phyloP scores from a whole-genome alignment of 1,140 invertebrate species.

The Papilio machaon region DNA sequence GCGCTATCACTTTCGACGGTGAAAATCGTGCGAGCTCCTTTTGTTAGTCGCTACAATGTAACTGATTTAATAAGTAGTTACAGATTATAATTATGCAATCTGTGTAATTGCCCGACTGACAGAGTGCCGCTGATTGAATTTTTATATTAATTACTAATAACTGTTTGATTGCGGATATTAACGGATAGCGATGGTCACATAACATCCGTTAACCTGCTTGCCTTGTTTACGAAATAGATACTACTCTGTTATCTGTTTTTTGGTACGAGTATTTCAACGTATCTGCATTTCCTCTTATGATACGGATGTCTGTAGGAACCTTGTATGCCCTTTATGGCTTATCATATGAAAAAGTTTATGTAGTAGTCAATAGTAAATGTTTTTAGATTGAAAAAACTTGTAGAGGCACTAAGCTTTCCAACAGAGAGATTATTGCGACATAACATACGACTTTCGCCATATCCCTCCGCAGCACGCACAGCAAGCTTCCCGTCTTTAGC shows the following conservation, averaged over 20 bases:
- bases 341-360: neutral
- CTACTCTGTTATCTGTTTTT: neutral
- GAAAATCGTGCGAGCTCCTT: slow-evolving; percentile 65
- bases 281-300: neutral
- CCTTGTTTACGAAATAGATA: neutral
- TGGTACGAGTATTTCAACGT: neutral
- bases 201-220: neutral
- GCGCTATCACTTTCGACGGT: slow-evolving; percentile 62
- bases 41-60: slow-evolving; percentile 38
- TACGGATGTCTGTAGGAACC: too few species aligned
- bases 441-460: slow-evolving; percentile 28
- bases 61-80: neutral
- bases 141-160: neutral
- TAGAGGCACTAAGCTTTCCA: neutral
- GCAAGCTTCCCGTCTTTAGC: slow-evolving; percentile 12
- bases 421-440: slow-evolving; percentile 2
- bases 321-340: neutral
- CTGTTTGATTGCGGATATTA: neutral
- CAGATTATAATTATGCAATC: neutral
- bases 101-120: neutral
- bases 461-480: slow-evolving; percentile 21
- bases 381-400: neutral
- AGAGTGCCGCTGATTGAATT: neutral
- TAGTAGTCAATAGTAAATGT: neutral
- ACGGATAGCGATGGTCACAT: neutral